Conservation (phyloP, 2,797 vertebrate genomes). For the Mus spretus region DNA sequence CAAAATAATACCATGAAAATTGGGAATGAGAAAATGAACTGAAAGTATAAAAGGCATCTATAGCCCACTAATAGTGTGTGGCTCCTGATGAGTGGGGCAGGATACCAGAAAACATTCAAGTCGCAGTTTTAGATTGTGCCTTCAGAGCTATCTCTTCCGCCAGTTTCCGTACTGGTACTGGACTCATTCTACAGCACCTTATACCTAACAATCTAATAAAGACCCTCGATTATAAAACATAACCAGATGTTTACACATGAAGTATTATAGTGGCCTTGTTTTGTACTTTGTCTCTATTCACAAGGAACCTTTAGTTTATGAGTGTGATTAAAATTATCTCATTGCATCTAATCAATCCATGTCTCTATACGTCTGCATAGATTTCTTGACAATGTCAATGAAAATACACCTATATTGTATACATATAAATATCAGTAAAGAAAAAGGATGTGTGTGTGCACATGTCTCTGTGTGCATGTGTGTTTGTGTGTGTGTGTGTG, state of each 20-base stretch:
- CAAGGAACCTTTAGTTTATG: neutral
- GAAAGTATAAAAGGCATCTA: conserved; percentile 15
- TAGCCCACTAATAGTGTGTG: neutral
- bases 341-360: neutral
- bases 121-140: neutral
- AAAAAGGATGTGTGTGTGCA: neutral
- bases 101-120: neutral
- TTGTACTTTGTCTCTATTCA: neutral
- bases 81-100: neutral
- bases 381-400: neutral
- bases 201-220: neutral
- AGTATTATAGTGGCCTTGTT: neutral
- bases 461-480: neutral
- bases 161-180: neutral
- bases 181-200: neutral
- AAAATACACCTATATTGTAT: neutral
- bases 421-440: neutral
- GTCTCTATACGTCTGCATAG: neutral
- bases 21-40: neutral
- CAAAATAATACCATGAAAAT: neutral
- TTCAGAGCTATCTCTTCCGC: neutral
- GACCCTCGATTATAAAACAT: neutral
- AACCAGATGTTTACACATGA: neutral
- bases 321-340: neutral
- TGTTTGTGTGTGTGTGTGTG: neutral